phyloP scores from a whole-genome alignment of 2,113 vertebrate species.

The Dicerorhinus sumatrensis region DNA sequence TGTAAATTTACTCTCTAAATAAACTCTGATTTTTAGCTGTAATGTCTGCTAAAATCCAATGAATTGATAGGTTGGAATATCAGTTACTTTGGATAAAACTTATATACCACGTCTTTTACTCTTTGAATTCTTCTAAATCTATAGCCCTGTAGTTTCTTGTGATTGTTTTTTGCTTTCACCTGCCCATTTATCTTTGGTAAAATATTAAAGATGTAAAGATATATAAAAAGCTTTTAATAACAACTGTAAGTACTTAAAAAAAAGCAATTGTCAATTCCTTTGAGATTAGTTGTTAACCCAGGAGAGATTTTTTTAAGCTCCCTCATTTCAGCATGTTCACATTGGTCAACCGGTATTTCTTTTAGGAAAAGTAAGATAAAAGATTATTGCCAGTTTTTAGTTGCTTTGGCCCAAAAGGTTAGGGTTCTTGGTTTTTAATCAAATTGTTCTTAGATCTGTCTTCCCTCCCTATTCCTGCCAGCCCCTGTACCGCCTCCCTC shows the following conservation, averaged over 20 bases:
- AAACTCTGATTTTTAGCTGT: conserved; percentile 37
- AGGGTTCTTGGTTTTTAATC: conserved; percentile 50
- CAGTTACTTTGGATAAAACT: background rate
- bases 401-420: conserved; percentile 29
- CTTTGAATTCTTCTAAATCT: background rate
- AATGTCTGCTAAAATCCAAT: conserved; percentile 20
- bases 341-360: background rate
- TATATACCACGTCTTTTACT: background rate
- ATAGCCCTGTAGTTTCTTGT: background rate
- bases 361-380: conserved; percentile 4
- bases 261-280: background rate
- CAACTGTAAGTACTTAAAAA: background rate
- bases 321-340: background rate
- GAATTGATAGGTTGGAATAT: conserved; percentile 10
- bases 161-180: background rate
- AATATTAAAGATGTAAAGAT: conserved; percentile 38
- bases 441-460: background rate
- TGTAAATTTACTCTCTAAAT: background rate
- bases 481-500: background rate
- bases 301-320: background rate
- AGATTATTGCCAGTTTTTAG: background rate
- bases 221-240: background rate
- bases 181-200: conserved; percentile 21
- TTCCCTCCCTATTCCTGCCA: background rate
- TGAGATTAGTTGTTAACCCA: conserved; percentile 32